phyloP scores from a whole-genome alignment of 2,113 vertebrate species.

The Notothenia rossii region DNA sequence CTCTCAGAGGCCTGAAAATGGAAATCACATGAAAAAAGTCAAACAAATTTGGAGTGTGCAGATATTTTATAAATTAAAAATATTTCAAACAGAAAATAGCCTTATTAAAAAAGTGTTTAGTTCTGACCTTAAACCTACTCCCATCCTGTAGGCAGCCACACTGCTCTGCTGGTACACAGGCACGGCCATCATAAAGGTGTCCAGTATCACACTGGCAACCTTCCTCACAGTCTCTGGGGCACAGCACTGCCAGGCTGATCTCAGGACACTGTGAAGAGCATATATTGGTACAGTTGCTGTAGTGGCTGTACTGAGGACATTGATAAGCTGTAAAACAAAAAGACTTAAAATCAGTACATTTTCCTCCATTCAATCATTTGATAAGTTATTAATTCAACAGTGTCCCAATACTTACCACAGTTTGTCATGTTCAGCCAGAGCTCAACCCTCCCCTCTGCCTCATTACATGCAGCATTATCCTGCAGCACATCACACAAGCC shows the following conservation, averaged over 20 bases:
- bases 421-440: constrained; percentile 57
- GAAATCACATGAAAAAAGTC: neutral
- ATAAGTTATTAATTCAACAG: neutral
- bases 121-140: constrained; percentile 46
- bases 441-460: constrained; percentile 32
- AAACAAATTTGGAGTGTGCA: neutral
- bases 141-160: constrained; percentile 59
- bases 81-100: neutral
- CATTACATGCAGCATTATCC: constrained; percentile 53
- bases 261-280: constrained; percentile 59
- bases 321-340: constrained; percentile 28
- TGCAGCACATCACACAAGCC: constrained; percentile 57
- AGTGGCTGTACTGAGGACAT: constrained; percentile 65
- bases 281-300: constrained; percentile 52
- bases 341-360: neutral
- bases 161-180: constrained; percentile 45
- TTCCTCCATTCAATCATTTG: neutral
- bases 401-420: constrained; percentile 63
- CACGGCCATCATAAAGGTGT: constrained; percentile 46
- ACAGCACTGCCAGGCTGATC: constrained; percentile 14
- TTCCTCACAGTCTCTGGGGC: constrained; percentile 51
- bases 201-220: constrained; percentile 62
- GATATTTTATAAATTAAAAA: neutral
- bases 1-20: constrained; percentile 37
- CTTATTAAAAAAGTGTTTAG: neutral